Conservation (phyloP, 2,888 invertebrate genomes). For the Nomada ferruginata region DNA sequence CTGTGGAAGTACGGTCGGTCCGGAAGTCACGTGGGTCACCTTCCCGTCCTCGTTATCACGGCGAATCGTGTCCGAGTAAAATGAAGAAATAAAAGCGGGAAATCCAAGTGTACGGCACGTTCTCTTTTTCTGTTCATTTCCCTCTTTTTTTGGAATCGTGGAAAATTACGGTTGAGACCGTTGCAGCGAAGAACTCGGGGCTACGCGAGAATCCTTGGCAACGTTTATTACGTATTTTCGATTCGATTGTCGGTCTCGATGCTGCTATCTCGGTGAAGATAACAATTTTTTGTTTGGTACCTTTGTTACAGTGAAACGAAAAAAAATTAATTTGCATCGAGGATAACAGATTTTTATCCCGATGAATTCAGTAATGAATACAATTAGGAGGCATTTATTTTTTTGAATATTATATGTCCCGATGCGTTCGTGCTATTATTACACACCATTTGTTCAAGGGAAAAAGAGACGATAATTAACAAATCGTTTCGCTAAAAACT, state of each 20-base stretch:
- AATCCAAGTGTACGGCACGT: background rate
- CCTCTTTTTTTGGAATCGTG: background rate
- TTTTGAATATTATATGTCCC: background rate
- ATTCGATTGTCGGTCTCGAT: too few species aligned
- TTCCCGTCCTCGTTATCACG: slow-evolving; percentile 22
- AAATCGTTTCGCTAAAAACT: slow-evolving; percentile 26
- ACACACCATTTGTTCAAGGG: background rate
- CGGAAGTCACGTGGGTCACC: slow-evolving; percentile 10
- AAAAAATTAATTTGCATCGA: too few species aligned
- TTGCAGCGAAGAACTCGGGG: too few species aligned
- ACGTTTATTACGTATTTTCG: too few species aligned
- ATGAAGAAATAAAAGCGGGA: background rate
- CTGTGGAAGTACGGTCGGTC: background rate
- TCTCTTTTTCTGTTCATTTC: too few species aligned
- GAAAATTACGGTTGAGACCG: background rate
- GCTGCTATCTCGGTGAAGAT: too few species aligned
- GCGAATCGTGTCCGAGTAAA: background rate
- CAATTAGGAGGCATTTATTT: background rate
- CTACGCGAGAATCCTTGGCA: too few species aligned
- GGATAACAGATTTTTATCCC: too few species aligned
- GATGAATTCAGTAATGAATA: background rate
- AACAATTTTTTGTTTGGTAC: too few species aligned
- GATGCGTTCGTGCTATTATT: background rate
- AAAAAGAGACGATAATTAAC: slow-evolving; percentile 4
- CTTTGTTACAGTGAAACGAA: too few species aligned